phyloP scores from a whole-genome alignment of 2,888 invertebrate genomes.

The Acleris sparsana region DNA sequence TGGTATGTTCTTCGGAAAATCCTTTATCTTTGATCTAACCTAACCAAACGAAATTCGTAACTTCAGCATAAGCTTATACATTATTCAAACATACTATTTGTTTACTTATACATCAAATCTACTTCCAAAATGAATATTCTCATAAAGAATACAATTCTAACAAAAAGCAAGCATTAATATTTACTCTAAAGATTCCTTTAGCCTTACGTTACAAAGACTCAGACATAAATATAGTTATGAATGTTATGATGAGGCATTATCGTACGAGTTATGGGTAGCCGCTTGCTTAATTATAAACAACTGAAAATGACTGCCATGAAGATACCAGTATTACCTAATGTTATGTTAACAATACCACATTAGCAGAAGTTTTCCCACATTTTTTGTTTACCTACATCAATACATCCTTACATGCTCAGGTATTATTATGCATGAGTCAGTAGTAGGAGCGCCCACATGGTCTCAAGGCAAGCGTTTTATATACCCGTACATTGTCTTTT shows the following conservation, averaged over 20 bases:
- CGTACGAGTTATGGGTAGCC: too few species aligned
- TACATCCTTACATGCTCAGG: slow-evolving; percentile 23
- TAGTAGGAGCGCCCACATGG: slow-evolving; percentile 29
- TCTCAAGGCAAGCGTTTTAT: slow-evolving; percentile 30
- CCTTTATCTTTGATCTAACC: slow-evolving; percentile 30
- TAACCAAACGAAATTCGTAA: slow-evolving; percentile 25
- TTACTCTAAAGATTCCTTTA: too few species aligned
- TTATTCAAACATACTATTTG: slow-evolving; percentile 26
- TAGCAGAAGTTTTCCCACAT: slow-evolving; percentile 19
- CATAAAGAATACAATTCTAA: not conserved
- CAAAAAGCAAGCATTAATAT: too few species aligned
- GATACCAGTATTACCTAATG: not conserved
- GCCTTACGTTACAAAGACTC: too few species aligned
- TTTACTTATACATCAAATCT: slow-evolving; percentile 14
- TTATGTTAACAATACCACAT: slow-evolving; percentile 12
- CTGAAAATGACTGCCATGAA: not conserved
- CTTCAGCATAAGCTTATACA: slow-evolving; percentile 18
- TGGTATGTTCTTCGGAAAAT: slow-evolving; percentile 18
- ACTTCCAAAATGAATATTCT: slow-evolving; percentile 13
- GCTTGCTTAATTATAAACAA: too few species aligned
- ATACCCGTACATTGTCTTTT: slow-evolving; percentile 32
- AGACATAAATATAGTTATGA: too few species aligned
- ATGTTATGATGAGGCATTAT: too few species aligned
- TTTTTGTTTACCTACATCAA: slow-evolving; percentile 29
- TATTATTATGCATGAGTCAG: slow-evolving; percentile 37